Evolutionary conservation across 2,888 invertebrate genomes (phyloP).

Genomic region (Sipha maydis): DNA sequence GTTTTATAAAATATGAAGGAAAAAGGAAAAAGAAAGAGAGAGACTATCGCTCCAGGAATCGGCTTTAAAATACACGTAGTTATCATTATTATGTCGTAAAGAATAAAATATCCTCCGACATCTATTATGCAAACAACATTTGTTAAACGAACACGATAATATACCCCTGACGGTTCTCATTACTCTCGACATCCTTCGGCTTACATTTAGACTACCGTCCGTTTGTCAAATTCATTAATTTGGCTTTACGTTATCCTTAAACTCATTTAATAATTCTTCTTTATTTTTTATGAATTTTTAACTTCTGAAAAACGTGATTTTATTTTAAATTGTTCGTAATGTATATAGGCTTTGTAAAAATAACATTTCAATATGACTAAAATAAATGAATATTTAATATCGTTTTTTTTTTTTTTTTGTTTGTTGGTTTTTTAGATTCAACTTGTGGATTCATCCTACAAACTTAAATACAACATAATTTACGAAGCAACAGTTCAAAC

Average conservation of each 20-base stretch:
- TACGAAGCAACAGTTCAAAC: background rate
- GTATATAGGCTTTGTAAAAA: background rate
- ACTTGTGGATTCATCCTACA: background rate
- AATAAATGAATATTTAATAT: background rate
- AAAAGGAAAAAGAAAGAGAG: no score
- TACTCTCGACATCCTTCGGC: conserved; percentile 30
- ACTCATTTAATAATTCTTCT: conserved; percentile 15
- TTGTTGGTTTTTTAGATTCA: conserved; percentile 21
- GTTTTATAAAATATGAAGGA: background rate
- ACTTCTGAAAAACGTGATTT: conserved; percentile 33
- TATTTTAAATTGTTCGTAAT: background rate
- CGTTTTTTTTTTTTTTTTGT: background rate
- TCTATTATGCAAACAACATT: conserved; percentile 42
- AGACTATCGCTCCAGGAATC: no score
- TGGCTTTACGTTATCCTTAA: conserved; percentile 51
- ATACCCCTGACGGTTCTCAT: conserved; percentile 39
- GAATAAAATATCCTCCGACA: conserved; percentile 17
- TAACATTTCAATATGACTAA: background rate
- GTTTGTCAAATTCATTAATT: conserved; percentile 50
- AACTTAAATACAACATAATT: background rate
- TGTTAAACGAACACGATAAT: conserved; percentile 42
- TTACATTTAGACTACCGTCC: conserved; percentile 16
- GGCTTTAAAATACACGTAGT: background rate
- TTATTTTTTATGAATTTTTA: background rate
- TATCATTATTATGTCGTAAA: conserved; percentile 20